These are phyloP conservation scores for Pilophorus perplexus DNA, from an alignment of 2,888 invertebrate species.

Conservation along the genomic window DNA sequence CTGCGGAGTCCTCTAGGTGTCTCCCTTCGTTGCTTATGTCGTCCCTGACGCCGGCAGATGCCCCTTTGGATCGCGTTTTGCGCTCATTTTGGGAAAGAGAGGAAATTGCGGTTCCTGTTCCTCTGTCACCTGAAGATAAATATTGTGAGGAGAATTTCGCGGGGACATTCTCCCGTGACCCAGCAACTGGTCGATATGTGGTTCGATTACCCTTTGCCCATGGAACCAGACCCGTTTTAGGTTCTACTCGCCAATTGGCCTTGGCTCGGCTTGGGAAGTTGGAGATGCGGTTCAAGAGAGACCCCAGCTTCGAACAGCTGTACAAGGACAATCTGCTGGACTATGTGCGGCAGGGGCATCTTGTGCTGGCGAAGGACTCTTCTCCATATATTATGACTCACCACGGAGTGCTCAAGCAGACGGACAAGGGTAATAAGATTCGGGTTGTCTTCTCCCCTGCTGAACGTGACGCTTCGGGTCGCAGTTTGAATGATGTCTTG, in stretches of 20 bases:
- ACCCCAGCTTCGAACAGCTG: neutral
- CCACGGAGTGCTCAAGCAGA: slow-evolving; percentile 34
- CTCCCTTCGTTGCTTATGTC: too few relatives aligned
- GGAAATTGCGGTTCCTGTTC: too few relatives aligned
- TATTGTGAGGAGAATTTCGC: slow-evolving; percentile 17
- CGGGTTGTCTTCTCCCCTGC: slow-evolving; percentile 29
- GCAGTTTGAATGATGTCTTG: slow-evolving; percentile 9
- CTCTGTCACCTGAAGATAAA: too few relatives aligned
- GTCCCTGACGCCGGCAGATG: too few relatives aligned
- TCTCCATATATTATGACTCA: slow-evolving; percentile 36
- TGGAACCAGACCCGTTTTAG: neutral
- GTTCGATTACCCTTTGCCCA: slow-evolving; percentile 5
- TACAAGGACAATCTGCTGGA: slow-evolving; percentile 19
- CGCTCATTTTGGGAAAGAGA: too few relatives aligned
- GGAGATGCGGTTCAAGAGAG: slow-evolving; percentile 9
- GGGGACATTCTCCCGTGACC: slow-evolving; percentile 7
- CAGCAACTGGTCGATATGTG: slow-evolving; percentile 7
- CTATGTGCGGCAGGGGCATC: slow-evolving; percentile 27
- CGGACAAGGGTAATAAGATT: neutral
- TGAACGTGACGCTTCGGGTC: neutral
- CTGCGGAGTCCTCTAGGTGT: too few relatives aligned
- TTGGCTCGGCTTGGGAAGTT: too few relatives aligned
- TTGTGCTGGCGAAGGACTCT: slow-evolving; percentile 8
- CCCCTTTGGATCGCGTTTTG: too few relatives aligned
- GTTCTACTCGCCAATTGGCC: neutral